A percentile compares a stretch with the other conserved stretches of the same genome.
Evolutionary conservation across 2,797 vertebrate genomes (phyloP).

Genomic region (Sorex maritimensis): DNA sequence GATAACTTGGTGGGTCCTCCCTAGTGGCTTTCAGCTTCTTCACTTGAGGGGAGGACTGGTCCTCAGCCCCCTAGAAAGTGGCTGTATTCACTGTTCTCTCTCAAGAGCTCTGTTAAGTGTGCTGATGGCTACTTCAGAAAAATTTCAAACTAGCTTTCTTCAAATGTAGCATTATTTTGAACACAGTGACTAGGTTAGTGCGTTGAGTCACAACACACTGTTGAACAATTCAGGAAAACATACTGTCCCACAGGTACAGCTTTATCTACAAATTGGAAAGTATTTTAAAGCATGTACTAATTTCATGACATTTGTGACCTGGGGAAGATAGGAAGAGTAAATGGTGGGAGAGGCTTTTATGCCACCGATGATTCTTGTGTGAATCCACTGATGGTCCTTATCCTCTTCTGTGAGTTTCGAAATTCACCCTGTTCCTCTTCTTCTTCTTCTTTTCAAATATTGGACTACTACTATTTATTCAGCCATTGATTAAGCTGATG

Average conservation of each 20-base stretch:
- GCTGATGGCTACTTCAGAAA: conserved; percentile 29
- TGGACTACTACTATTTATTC: too few species aligned
- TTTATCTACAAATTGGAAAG: too few species aligned
- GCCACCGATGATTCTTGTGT: background rate
- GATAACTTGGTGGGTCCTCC: background rate
- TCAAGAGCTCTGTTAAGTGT: background rate
- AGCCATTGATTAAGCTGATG: too few species aligned
- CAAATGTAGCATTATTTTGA: conserved; percentile 40
- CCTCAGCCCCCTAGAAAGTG: background rate
- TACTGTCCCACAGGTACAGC: conserved; percentile 38
- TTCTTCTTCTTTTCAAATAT: background rate
- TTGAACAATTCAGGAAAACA: conserved; percentile 65
- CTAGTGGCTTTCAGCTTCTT: background rate
- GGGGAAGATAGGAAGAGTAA: background rate
- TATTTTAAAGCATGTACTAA: background rate
- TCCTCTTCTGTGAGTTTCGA: background rate
- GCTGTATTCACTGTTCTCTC: background rate
- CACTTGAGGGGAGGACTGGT: background rate
- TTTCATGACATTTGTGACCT: background rate
- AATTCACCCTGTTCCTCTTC: background rate
- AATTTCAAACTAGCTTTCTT: conserved; percentile 54
- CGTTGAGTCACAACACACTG: background rate
- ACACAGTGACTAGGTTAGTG: background rate
- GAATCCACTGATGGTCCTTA: background rate
- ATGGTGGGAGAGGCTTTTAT: background rate